These are phyloP conservation scores for Rhabdomys pumilio DNA, from an alignment of 2,797 vertebrate species.

Conservation along the genomic window DNA sequence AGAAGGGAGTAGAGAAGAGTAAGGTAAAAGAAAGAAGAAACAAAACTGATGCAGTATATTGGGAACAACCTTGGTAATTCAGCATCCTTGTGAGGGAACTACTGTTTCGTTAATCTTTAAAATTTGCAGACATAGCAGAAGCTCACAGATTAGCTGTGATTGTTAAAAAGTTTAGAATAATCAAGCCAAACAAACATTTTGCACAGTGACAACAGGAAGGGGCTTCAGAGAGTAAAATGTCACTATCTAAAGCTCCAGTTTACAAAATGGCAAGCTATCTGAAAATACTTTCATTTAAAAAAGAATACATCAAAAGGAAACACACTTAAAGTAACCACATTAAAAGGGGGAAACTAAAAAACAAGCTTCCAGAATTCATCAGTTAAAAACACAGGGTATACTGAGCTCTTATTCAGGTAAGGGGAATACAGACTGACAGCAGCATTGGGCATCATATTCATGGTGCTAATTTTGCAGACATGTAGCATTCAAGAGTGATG, in stretches of 20 bases:
- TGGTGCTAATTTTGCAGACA: background rate
- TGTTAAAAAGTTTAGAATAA: background rate
- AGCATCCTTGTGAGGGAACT: background rate
- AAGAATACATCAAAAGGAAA: background rate
- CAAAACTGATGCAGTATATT: background rate
- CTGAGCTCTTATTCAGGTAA: too few relatives aligned
- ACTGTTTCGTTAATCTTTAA: background rate
- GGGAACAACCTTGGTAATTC: background rate
- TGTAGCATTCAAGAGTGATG: background rate
- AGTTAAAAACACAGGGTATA: background rate
- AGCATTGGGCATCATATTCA: too few relatives aligned
- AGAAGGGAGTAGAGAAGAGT: background rate
- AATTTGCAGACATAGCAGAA: background rate
- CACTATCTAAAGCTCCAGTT: background rate
- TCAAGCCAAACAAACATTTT: background rate
- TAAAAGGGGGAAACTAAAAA: background rate
- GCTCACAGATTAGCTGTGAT: background rate
- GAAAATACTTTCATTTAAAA: background rate
- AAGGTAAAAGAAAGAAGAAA: background rate
- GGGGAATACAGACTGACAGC: background rate
- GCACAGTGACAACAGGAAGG: background rate
- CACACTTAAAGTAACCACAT: too few relatives aligned
- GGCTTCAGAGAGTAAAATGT: background rate
- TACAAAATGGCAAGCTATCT: background rate
- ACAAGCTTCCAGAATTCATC: background rate